Conservation (phyloP, 2,888 invertebrate species). For the Drosophila conformis region DNA sequence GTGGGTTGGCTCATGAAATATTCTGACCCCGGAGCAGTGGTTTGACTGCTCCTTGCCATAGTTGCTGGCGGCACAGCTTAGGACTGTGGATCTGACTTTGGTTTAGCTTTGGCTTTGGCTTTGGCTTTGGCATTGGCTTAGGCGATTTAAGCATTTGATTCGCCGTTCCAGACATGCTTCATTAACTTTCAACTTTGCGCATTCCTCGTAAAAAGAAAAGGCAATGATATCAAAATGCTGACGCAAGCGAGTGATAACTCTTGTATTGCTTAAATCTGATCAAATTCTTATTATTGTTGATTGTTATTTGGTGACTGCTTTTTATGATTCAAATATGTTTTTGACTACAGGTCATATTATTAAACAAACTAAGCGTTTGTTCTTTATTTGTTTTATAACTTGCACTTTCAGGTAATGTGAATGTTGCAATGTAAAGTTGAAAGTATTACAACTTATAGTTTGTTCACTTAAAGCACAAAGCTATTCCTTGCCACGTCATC, state of each 20-base stretch:
- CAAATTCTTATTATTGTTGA: not conserved
- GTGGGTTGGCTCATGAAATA: slow-evolving; percentile 71
- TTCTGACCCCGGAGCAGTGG: slow-evolving; percentile 75
- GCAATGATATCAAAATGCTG: not conserved
- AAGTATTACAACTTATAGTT: too few species aligned
- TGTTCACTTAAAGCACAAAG: too few species aligned
- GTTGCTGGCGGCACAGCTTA: slow-evolving; percentile 29
- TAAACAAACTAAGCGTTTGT: not conserved
- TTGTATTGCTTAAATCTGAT: not conserved
- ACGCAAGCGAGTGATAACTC: not conserved
- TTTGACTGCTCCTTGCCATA: slow-evolving; percentile 65
- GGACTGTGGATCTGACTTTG: slow-evolving; percentile 24
- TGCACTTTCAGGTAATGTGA: not conserved
- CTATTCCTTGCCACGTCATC: not conserved
- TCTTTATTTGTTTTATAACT: not conserved
- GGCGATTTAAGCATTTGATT: slow-evolving; percentile 55
- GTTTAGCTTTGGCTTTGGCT: slow-evolving; percentile 6
- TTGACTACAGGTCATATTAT: not conserved
- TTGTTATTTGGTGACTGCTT: not conserved
- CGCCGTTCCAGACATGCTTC: slow-evolving; percentile 60
- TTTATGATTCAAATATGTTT: not conserved
- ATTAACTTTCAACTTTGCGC: slow-evolving; percentile 55
- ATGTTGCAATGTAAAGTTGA: too few species aligned
- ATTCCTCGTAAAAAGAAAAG: slow-evolving; percentile 31
- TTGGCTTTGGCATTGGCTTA: slow-evolving; percentile 38